Evolutionary conservation across 2,888 invertebrate species (phyloP).

Genomic region (Cabera pusaria): DNA sequence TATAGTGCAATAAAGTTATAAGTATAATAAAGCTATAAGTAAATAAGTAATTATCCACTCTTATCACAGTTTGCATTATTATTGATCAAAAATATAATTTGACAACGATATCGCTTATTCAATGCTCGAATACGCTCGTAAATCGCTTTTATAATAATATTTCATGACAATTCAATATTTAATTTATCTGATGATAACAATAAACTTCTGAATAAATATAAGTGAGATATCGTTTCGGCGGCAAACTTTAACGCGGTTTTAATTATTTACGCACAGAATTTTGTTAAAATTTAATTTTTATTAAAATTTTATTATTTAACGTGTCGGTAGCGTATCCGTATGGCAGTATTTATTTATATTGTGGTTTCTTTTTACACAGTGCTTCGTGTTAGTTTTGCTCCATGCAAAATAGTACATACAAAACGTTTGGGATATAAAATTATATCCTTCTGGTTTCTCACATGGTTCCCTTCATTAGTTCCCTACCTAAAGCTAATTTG

Average conservation of each 20-base stretch:
- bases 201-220: too few relatives aligned
- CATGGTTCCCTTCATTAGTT: conserved; percentile 87
- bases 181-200: too few relatives aligned
- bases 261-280: conserved; percentile 14
- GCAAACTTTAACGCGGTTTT: too few relatives aligned
- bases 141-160: conserved; percentile 13
- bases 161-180: too few relatives aligned
- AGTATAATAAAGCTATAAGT: too few relatives aligned
- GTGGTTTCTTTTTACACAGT: conserved; percentile 38
- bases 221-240: too few relatives aligned
- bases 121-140: conserved; percentile 8
- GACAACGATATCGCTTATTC: conserved; percentile 4
- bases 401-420: conserved; percentile 93
- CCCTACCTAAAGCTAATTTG: conserved; percentile 41
- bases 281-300: neutral
- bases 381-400: conserved; percentile 78
- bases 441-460: conserved; percentile 85
- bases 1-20: too few relatives aligned
- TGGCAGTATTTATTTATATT: conserved; percentile 47
- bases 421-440: conserved; percentile 74
- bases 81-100: too few relatives aligned
- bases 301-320: neutral
- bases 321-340: conserved; percentile 53
- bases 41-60: too few relatives aligned
- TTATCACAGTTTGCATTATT: too few relatives aligned